phyloP scores from a whole-genome alignment of 2,797 vertebrate genomes.

The Arctocebus calabarensis region DNA sequence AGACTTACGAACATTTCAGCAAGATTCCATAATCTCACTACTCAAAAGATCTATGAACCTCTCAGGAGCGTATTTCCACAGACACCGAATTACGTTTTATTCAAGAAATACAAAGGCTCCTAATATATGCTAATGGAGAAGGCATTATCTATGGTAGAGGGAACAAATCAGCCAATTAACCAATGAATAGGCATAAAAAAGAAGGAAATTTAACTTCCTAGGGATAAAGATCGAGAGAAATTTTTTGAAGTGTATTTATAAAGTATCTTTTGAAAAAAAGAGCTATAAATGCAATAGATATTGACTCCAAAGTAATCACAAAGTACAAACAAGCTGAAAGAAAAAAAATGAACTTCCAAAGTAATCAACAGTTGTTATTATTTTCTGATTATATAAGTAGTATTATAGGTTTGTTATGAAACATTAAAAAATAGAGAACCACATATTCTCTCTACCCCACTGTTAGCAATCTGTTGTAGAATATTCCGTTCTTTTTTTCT shows the following conservation, averaged over 20 bases:
- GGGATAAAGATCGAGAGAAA: neutral
- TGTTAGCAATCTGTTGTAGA: conserved; percentile 54
- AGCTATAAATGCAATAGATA: conserved; percentile 51
- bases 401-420: neutral
- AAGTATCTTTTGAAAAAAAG: neutral
- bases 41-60: neutral
- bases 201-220: conserved; percentile 16
- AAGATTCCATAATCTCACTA: neutral
- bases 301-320: neutral
- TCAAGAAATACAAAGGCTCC: neutral
- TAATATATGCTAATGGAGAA: neutral
- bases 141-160: neutral
- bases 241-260: neutral
- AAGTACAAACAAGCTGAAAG: conserved; percentile 17
- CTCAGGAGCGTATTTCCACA: conserved; percentile 30
- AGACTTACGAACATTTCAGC: neutral
- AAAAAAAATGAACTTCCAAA: neutral
- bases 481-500: neutral
- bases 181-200: conserved; percentile 1
- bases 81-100: neutral
- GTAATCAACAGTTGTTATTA: conserved; percentile 35
- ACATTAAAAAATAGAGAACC: conserved; percentile 44
- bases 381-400: conserved; percentile 41
- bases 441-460: neutral
- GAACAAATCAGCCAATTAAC: neutral